phyloP scores from a whole-genome alignment of 1,140 invertebrate species.

The Cydia fagiglandana region DNA sequence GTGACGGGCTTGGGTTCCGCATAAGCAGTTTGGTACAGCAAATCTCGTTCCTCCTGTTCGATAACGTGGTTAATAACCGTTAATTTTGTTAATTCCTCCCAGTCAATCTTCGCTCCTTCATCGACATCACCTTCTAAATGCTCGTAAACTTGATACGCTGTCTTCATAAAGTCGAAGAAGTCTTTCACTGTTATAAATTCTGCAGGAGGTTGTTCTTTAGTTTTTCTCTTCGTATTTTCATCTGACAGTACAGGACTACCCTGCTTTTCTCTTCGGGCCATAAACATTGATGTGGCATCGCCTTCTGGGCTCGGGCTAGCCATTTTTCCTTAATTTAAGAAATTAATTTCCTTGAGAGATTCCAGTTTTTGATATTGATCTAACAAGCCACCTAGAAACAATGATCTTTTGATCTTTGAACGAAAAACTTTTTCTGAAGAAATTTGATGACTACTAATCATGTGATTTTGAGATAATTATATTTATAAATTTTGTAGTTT shows the following conservation, averaged over 20 bases:
- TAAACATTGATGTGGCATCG: constrained; percentile 68
- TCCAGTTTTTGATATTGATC: constrained; percentile 52
- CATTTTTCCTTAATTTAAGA: constrained; percentile 50
- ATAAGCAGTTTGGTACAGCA: constrained; percentile 58
- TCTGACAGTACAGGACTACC: constrained; percentile 54
- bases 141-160: constrained; percentile 84
- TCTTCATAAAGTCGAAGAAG: constrained; percentile 86
- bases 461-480: not conserved
- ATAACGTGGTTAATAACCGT: constrained; percentile 74
- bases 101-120: constrained; percentile 81
- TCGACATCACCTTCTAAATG: constrained; percentile 81
- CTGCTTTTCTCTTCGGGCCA: constrained; percentile 51
- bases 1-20: constrained; percentile 55
- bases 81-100: constrained; percentile 80
- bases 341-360: constrained; percentile 2
- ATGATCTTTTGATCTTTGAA: constrained; percentile 24
- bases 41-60: constrained; percentile 68
- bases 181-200: constrained; percentile 83
- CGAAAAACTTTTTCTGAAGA: not conserved
- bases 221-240: constrained; percentile 52
- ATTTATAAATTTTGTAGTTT: constrained; percentile 15
- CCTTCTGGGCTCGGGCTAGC: constrained; percentile 59
- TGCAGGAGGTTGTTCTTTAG: constrained; percentile 48
- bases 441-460: not conserved
- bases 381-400: constrained; percentile 54